These are phyloP conservation scores for Drosophila navojoa DNA, from an alignment of 1,140 invertebrate genomes.

Conservation along the genomic window DNA sequence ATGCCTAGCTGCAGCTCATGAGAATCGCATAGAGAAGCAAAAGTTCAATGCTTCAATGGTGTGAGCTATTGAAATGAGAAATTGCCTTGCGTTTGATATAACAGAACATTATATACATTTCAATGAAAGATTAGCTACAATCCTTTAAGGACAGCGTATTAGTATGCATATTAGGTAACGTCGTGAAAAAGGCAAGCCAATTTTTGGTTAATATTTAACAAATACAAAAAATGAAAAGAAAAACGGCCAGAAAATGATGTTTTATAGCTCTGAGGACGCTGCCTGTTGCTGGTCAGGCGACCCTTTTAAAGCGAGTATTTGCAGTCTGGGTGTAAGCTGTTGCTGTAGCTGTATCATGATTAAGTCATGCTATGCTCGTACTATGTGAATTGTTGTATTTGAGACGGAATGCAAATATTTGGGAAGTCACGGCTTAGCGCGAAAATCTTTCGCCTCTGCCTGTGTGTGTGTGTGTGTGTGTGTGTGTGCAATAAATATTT, in stretches of 20 bases:
- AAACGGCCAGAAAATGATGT: neutral
- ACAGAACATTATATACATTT: slow-evolving; percentile 2
- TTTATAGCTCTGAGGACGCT: slow-evolving; percentile 11
- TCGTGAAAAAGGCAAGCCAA: slow-evolving; percentile 28
- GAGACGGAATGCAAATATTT: slow-evolving; percentile 44
- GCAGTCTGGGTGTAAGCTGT: neutral
- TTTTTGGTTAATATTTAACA: slow-evolving; percentile 67
- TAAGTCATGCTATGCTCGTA: slow-evolving; percentile 52
- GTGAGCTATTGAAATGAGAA: neutral
- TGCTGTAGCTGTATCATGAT: slow-evolving; percentile 51
- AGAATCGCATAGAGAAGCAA: neutral
- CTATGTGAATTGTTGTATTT: slow-evolving; percentile 15
- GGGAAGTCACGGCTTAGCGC: slow-evolving; percentile 48
- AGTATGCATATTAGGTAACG: slow-evolving; percentile 34
- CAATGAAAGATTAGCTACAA: slow-evolving; percentile 27
- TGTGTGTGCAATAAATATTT: slow-evolving; percentile 63
- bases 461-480: slow-evolving; percentile 3
- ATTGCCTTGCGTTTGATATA: neutral
- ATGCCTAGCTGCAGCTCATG: too few species aligned
- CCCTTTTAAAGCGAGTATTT: slow-evolving; percentile 15
- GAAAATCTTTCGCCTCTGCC: slow-evolving; percentile 21
- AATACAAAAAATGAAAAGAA: slow-evolving; percentile 16
- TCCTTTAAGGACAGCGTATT: slow-evolving; percentile 47
- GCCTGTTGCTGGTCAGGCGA: slow-evolving; percentile 27
- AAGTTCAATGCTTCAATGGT: neutral